Evolutionary conservation across 2,888 invertebrate species (phyloP), one percentile per base, ranked within the genome.

Genomic region (Amblyteles armatorius): DNA sequence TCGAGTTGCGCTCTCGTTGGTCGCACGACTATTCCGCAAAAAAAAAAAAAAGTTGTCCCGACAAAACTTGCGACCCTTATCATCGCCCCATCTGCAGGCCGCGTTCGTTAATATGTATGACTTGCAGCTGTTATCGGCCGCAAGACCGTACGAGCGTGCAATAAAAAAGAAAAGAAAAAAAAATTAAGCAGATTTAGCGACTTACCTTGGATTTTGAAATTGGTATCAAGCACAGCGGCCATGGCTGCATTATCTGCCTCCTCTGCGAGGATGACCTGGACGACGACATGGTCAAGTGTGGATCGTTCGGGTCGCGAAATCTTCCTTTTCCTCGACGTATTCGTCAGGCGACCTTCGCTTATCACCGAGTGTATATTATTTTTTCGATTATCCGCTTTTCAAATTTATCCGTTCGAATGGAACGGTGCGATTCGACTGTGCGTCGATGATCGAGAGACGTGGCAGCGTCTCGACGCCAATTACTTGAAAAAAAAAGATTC

Each of bases 171-270:
- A 4, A n/a, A 6, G 63, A 67, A 11, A 29, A 48, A 55, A 52
- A 77, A 63, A 76, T 48, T 60, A 16, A 79, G 7, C n/a, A 19
- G 16, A 26, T 52, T 7, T 5, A 81, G 36, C 19, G 44, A 87
- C 92, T 92, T 90, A 93, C 94, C 92, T 93, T 93, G 81, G 87
- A 80, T 86, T 90, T 92, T 79, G 90, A 82, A 83, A 91, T 90
- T 68, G 91, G 88, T 88, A 91, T 85, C 63, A 94, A 87, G 82
- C 93, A 93, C 72, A 93, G 85, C 26, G 94, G 94, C 94, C 94
- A 94, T 91, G 93, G 93, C 83, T 93, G 93, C 90, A 94, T 92
- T 87, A 93, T 93, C 85, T 92, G 93, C 83, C 91, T 90, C 79
- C 92, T 91, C 60, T 86, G 86, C 76, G 89, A 88, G 77, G 92